phyloP scores from a whole-genome alignment of 2,113 vertebrate genomes.

The Galeopterus variegatus region DNA sequence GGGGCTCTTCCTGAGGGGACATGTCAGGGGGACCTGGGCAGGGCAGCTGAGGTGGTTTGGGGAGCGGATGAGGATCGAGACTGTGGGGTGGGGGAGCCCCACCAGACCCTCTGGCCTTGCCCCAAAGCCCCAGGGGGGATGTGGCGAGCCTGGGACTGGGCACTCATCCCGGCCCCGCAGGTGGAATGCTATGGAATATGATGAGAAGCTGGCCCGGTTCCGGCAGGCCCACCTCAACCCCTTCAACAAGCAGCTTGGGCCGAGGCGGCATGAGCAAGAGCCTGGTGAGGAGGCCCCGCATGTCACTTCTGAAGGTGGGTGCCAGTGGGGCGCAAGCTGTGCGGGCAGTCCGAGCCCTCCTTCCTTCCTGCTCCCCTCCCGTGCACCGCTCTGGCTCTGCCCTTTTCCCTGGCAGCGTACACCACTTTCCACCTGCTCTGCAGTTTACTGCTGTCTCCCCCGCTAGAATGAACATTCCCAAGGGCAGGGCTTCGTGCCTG shows the following conservation, averaged over 20 bases:
- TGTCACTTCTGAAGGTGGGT: constrained; percentile 89
- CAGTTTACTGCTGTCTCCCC: not conserved
- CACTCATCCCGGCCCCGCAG: constrained; percentile 49
- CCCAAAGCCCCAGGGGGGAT: not conserved
- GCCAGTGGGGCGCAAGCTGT: not conserved
- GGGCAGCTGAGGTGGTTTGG: not conserved
- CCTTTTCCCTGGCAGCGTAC: not conserved
- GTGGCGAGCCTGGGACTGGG: not conserved
- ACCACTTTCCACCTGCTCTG: not conserved
- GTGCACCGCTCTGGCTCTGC: not conserved
- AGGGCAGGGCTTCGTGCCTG: not conserved
- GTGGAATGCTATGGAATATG: constrained; percentile 93
- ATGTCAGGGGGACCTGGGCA: not conserved
- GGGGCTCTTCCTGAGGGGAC: not conserved
- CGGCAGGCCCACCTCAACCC: constrained; percentile 98
- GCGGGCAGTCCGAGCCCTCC: fast-evolving
- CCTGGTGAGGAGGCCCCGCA: constrained; percentile 80
- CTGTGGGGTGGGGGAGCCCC: too few relatives aligned
- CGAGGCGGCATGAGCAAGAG: constrained; percentile 85
- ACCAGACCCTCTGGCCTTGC: too few relatives aligned
- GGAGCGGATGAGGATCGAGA: not conserved
- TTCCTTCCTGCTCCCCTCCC: not conserved
- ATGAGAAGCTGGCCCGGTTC: constrained; percentile 95
- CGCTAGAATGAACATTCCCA: fast-evolving
- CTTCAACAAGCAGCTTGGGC: constrained; percentile 91